A percentile compares a stretch with the other conserved stretches of the same genome.
Evolutionary conservation across 1,140 invertebrate genomes (phyloP).

Genomic region (Brachionus asplanchnoidis): DNA sequence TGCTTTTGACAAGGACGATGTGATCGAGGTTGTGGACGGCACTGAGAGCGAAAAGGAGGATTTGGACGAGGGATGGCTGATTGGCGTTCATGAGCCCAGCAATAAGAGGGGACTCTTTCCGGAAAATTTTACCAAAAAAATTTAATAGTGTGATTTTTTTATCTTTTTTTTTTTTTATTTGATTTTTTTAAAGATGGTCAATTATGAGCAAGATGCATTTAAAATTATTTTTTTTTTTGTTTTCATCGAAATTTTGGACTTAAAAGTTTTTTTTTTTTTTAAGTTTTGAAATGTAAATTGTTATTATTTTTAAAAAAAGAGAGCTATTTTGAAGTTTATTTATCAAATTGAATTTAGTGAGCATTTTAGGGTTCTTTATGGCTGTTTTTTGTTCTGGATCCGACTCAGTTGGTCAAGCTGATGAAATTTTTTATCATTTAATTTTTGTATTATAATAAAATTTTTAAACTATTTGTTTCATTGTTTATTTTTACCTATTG

Average conservation of each 20-base stretch:
- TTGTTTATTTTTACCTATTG: not conserved
- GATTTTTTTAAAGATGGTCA: not conserved
- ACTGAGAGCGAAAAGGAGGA: constrained; percentile 59
- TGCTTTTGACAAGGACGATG: constrained; percentile 17
- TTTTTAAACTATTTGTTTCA: not conserved
- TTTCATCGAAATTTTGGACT: not conserved
- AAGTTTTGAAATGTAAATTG: not conserved
- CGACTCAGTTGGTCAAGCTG: not conserved
- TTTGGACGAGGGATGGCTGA: constrained; percentile 97
- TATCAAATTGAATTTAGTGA: not conserved
- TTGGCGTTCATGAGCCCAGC: constrained; percentile 83
- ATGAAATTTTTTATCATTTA: not conserved
- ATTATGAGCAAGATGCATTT: not conserved
- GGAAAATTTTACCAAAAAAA: constrained; percentile 74
- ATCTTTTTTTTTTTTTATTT: no score
- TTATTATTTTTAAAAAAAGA: not conserved
- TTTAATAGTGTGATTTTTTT: not conserved
- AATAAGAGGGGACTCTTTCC: constrained; percentile 92
- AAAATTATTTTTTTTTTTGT: not conserved
- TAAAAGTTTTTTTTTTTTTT: not conserved
- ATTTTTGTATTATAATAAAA: not conserved
- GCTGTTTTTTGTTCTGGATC: not conserved
- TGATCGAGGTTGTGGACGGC: constrained; percentile 9
- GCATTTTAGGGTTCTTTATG: not conserved
- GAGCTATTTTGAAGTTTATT: not conserved